A percentile compares a stretch with the other conserved stretches of the same genome.
These are phyloP conservation scores for Drosophila takahashii DNA, from an alignment of 1,140 invertebrate species.

Conservation along the genomic window DNA sequence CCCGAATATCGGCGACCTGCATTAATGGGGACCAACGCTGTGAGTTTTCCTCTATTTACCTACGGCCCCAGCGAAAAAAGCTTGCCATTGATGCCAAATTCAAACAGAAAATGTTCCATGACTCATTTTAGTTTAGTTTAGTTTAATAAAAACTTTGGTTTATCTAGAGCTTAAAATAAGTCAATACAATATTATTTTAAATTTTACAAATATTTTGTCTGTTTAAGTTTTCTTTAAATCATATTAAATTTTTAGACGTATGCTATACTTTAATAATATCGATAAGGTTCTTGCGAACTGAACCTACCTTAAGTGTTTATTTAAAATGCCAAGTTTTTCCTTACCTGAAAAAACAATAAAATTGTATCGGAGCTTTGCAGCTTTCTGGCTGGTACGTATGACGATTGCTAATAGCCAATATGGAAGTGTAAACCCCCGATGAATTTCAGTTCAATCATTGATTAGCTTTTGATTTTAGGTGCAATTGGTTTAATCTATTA, in stretches of 20 bases:
- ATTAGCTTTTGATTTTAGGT: background rate
- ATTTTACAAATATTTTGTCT: background rate
- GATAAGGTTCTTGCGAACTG: background rate
- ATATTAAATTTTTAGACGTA: too few relatives aligned
- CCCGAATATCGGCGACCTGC: conserved; percentile 42
- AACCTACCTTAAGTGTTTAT: conserved; percentile 33
- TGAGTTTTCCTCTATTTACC: conserved; percentile 12
- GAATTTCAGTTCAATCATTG: background rate
- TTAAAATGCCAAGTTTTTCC: background rate
- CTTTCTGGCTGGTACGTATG: background rate
- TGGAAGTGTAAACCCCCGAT: conserved; percentile 22
- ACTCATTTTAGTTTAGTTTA: background rate
- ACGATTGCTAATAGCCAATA: conserved; percentile 4
- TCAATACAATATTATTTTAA: too few relatives aligned
- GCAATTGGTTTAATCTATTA: background rate
- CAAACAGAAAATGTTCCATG: background rate
- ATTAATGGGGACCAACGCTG: conserved; percentile 26
- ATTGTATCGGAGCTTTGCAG: conserved; percentile 8
- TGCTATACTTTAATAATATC: background rate
- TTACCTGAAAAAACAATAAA: background rate
- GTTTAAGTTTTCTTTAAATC: background rate
- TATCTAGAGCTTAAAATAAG: too few relatives aligned
- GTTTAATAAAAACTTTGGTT: too few relatives aligned
- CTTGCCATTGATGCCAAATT: background rate
- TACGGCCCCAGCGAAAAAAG: background rate